Conservation (phyloP, 2,797 vertebrate genomes). For the Uromys caudimaculatus region DNA sequence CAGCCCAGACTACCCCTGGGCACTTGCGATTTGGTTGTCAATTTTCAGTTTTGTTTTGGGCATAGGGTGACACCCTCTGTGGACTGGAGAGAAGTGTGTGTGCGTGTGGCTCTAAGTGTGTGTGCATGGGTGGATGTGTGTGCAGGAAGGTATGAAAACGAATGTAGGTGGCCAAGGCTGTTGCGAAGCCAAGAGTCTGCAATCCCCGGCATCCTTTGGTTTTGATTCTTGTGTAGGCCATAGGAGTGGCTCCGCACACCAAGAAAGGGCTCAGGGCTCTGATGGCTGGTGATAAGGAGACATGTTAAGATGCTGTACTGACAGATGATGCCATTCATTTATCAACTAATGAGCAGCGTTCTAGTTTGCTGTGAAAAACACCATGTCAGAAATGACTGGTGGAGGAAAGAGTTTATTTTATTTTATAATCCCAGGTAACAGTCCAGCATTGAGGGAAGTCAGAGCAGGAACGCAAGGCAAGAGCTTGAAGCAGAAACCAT, state of each 20-base stretch:
- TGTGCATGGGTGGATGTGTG: background rate
- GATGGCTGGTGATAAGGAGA: too few relatives aligned
- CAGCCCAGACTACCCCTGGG: background rate
- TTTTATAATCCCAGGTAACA: too few relatives aligned
- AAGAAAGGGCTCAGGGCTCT: background rate
- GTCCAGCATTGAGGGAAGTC: background rate
- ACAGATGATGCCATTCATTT: background rate
- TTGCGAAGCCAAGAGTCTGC: background rate
- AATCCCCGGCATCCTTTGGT: background rate
- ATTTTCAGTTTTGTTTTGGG: slow-evolving; percentile 43
- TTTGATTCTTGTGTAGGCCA: background rate
- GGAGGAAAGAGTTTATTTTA: background rate
- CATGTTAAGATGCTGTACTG: background rate
- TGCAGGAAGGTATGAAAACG: background rate
- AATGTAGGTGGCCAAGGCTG: background rate
- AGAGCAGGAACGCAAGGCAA: background rate
- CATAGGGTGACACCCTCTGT: background rate
- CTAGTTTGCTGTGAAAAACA: background rate
- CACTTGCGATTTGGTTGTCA: slow-evolving; percentile 6
- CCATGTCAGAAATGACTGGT: too few relatives aligned
- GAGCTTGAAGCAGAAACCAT: background rate
- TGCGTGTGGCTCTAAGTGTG: background rate
- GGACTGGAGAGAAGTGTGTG: background rate
- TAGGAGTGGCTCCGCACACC: background rate
- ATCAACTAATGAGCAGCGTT: background rate